Conservation (phyloP, 2,888 invertebrate species). For the Hypselothyrea guttata region DNA sequence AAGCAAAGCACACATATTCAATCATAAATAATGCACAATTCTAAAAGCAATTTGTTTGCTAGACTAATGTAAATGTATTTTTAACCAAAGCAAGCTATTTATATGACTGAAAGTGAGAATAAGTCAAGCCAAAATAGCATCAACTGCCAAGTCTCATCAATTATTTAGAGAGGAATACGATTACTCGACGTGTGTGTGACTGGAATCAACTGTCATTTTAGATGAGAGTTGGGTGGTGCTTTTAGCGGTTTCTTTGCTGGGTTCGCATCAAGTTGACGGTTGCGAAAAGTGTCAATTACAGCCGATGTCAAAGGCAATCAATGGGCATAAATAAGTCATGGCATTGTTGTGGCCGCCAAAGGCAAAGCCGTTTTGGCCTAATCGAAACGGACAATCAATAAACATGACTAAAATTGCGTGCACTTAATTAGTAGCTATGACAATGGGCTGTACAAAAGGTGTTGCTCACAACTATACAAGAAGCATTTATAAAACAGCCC, state of each 20-base stretch:
- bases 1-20: no score
- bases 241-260: not conserved
- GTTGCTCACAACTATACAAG: conserved; percentile 65
- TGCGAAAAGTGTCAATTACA: conserved; percentile 74
- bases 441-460: conserved; percentile 56
- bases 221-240: not conserved
- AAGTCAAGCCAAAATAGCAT: no score
- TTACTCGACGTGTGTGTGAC: not conserved
- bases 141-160: no score
- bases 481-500: conserved; percentile 49
- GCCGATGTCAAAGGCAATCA: conserved; percentile 70
- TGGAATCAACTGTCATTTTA: not conserved
- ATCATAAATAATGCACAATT: no score
- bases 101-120: no score
- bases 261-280: not conserved
- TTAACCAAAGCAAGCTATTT: no score
- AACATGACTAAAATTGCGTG: conserved; percentile 54
- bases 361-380: conserved; percentile 1
- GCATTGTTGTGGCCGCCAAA: conserved; percentile 21
- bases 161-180: no score
- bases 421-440: conserved; percentile 66
- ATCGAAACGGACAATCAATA: conserved; percentile 46
- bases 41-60: no score
- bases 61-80: no score
- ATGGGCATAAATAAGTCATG: conserved; percentile 67